Base-by-base conservation (phyloP, 2,113 vertebrate species). In the Anthoscopus minutus region DNA sequence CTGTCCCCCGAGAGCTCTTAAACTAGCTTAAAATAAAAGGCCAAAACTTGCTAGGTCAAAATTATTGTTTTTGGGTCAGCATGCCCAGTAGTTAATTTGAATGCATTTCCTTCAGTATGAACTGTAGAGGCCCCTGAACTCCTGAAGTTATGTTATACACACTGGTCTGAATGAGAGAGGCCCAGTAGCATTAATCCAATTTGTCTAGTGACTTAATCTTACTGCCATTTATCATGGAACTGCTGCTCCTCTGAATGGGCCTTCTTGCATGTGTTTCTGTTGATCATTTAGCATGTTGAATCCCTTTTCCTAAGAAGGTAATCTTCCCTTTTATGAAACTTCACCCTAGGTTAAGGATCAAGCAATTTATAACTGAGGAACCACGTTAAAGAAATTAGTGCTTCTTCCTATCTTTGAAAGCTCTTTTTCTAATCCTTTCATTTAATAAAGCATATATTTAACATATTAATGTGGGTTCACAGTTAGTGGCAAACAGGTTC, bases 141-240 rank as follows among this genome's bases (percentile, higher is more conserved):
- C n/a, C 33, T 92, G 48, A 45, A 94, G 58, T 66, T 79, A 4
- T 0, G 56, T 77, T 93, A 65, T 93, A 79, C 53, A 56, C 74
- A 25, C 33, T 90, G 20, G 10, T 90, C n/a, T 50, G 47, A 90
- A 74, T 81, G 76, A 86, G 81, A 54, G 62, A 65, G 79, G 58
- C 76, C 85, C 53, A 81, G 57, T 27, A 82, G 40, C 74, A 37
- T 65, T 82, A 86, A 86, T 94, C 82, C 86, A 88, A 3, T 95
- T 95, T 88, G 72, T 89, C 31, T 81, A 74, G 82, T 81, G 88
- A 71, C 76, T 95, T 93, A 77, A 80, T 92, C 51, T 78, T 93
- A 30, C 51, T 84, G 64, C 40, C 24, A 15, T 86, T 86, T 88
- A 60, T 67, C 73, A 20, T 67, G 16, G 35, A 93, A 60, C 67